These are phyloP conservation scores for Eupithecia subfuscata DNA, from an alignment of 2,888 invertebrate genomes.

Conservation along the genomic window DNA sequence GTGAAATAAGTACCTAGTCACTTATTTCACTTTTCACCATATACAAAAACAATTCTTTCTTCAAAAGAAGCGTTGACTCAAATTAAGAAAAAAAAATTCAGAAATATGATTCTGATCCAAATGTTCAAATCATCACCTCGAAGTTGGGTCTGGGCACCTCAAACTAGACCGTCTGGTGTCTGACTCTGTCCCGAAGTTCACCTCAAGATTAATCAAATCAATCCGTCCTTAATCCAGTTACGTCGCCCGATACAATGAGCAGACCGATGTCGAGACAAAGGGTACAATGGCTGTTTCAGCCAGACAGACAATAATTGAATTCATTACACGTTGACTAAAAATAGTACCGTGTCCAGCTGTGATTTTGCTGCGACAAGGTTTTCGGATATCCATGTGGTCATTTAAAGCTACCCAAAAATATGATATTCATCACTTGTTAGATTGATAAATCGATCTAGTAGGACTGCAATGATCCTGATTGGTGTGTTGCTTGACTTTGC, in stretches of 20 bases:
- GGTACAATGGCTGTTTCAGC: background rate
- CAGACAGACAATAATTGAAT: background rate
- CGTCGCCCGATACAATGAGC: constrained; percentile 16
- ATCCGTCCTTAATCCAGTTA: constrained; percentile 21
- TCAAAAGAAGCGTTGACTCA: no score
- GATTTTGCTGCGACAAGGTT: background rate
- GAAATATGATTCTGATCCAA: no score
- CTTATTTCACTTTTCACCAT: no score
- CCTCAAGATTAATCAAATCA: constrained; percentile 36
- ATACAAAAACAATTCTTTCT: no score
- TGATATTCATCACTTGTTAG: no score
- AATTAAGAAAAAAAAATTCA: no score
- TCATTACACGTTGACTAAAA: background rate
- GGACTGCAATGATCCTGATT: background rate
- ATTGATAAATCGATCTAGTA: no score
- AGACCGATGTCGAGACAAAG: constrained; percentile 4
- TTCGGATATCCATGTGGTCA: background rate
- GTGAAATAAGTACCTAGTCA: no score
- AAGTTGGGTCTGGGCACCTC: background rate
- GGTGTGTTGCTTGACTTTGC: no score
- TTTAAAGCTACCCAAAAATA: no score
- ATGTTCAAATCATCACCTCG: background rate
- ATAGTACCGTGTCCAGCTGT: background rate
- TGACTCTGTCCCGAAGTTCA: constrained; percentile 29
- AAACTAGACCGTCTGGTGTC: constrained; percentile 10